These are phyloP conservation scores for Nerophis lumbriciformis DNA, from an alignment of 2,113 vertebrate genomes.

Conservation along the genomic window DNA sequence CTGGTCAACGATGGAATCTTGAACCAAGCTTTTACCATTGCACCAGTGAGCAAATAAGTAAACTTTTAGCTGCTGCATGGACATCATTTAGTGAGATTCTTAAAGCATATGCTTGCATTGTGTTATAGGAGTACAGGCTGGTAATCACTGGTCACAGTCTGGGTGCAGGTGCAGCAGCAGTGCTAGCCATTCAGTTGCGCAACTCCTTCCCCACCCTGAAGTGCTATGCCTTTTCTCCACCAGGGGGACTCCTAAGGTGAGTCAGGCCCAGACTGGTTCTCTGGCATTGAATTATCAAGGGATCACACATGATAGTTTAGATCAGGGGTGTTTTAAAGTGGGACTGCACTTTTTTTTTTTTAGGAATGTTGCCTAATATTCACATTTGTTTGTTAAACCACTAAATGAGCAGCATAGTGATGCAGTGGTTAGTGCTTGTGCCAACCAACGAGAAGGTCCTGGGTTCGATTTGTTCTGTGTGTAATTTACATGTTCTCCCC, in stretches of 20 bases:
- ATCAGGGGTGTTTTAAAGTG: background rate
- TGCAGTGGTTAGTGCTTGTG: no score
- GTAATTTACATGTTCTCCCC: no score
- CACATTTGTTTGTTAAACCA: no score
- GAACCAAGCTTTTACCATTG: constrained; percentile 87
- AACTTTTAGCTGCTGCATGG: background rate
- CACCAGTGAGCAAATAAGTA: constrained; percentile 76
- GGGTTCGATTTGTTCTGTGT: no score
- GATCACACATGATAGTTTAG: background rate
- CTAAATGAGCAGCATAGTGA: no score
- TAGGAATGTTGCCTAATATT: no score
- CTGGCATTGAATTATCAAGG: background rate
- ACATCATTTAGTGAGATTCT: background rate
- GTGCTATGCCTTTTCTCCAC: constrained; percentile 92
- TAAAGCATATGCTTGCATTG: constrained; percentile 11
- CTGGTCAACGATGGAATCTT: constrained; percentile 88
- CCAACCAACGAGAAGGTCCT: no score
- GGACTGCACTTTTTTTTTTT: no score
- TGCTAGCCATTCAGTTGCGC: constrained; percentile 81
- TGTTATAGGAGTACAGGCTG: constrained; percentile 84
- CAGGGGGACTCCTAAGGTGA: constrained; percentile 92
- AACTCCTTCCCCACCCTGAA: constrained; percentile 75
- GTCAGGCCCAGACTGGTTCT: background rate
- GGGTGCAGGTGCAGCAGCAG: constrained; percentile 82
- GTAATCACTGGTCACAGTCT: constrained; percentile 94